A percentile compares a stretch with the other conserved stretches of the same genome.
Evolutionary conservation across 2,888 invertebrate genomes (phyloP).

Genomic region (Chrysotoxum bicinctum): DNA sequence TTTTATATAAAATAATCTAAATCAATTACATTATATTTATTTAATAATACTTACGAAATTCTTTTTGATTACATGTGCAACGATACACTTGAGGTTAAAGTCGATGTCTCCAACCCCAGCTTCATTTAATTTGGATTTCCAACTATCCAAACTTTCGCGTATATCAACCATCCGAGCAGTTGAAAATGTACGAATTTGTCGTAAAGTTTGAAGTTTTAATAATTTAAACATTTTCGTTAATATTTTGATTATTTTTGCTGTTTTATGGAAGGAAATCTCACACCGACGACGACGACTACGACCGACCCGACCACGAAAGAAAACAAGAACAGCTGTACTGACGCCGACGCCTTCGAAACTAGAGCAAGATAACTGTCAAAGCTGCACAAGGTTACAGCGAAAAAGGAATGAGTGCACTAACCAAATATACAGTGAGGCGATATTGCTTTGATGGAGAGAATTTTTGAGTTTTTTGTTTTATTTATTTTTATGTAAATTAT

Average conservation of each 20-base stretch:
- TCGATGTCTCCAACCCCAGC: slow-evolving; percentile 83
- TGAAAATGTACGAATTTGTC: slow-evolving; percentile 33
- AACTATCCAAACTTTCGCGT: slow-evolving; percentile 77
- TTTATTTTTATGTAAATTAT: too few relatives aligned
- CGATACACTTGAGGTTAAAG: slow-evolving; percentile 84
- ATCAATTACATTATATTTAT: not conserved
- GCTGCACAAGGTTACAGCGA: not conserved
- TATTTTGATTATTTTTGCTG: not conserved
- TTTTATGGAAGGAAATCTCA: not conserved
- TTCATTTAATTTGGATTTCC: slow-evolving; percentile 82
- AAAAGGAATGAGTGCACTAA: not conserved
- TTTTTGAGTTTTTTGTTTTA: too few relatives aligned
- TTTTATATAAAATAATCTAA: not conserved
- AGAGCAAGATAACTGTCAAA: too few relatives aligned
- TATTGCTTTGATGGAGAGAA: not conserved
- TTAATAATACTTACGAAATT: slow-evolving; percentile 82
- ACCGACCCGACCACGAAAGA: not conserved
- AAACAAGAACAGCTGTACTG: slow-evolving; percentile 4
- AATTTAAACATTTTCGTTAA: slow-evolving; percentile 53
- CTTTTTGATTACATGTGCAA: slow-evolving; percentile 83
- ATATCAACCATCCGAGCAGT: slow-evolving; percentile 32
- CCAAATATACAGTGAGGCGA: not conserved
- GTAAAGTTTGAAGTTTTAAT: slow-evolving; percentile 26
- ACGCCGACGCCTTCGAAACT: too few relatives aligned
- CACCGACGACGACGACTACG: not conserved